These are phyloP conservation scores for Hippocampus guttulatus DNA, from an alignment of 2,113 vertebrate species.

Conservation along the genomic window DNA sequence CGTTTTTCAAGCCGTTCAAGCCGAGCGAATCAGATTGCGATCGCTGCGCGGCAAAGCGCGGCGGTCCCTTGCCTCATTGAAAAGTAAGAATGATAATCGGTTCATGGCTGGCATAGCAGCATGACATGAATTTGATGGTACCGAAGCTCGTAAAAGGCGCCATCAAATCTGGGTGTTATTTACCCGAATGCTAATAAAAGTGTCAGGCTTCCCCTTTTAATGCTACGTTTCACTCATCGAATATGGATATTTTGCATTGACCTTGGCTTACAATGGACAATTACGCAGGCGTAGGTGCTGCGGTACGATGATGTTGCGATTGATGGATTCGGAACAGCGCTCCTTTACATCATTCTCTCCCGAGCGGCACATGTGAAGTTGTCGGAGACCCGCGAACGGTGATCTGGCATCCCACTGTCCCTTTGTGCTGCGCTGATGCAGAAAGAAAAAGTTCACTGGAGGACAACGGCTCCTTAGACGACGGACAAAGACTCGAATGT, in stretches of 20 bases:
- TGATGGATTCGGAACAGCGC: no score
- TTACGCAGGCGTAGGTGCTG: conserved; percentile 9
- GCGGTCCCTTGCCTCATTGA: conserved; percentile 29
- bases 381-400: no score
- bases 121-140: conserved; percentile 11
- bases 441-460: no score
- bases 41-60: conserved; percentile 26
- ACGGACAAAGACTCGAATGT: conserved; percentile 42
- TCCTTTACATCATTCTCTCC: no score
- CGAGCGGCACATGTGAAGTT: no score
- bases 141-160: conserved; percentile 39
- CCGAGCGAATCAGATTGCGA: conserved; percentile 1
- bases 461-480: no score
- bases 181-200: conserved; percentile 29
- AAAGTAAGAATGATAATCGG: conserved; percentile 50
- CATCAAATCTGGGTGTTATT: conserved; percentile 31
- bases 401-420: no score
- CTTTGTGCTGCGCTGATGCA: no score
- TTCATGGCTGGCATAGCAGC: conserved; percentile 17
- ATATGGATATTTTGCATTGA: conserved; percentile 45
- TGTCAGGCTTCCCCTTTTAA: conserved; percentile 24
- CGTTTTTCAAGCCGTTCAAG: conserved; percentile 9
- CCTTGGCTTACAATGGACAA: conserved; percentile 27
- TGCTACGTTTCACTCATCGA: conserved; percentile 20
- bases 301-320: no score